Base-by-base conservation (phyloP, 2,113 vertebrate genomes). In the Brevimyrus niger region DNA sequence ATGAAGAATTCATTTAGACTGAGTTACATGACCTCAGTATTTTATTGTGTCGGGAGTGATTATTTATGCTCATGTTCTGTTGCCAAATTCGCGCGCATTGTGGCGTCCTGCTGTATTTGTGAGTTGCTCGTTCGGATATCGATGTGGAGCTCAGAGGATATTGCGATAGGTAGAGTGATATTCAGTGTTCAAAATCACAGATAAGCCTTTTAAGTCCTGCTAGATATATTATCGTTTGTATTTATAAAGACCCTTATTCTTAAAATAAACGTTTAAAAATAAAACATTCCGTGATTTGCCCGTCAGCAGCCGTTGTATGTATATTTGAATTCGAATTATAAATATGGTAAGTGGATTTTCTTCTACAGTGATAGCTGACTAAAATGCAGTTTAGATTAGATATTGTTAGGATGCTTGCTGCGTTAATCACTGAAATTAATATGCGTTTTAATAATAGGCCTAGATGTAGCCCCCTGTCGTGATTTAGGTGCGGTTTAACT, bases 1-100 rank as follows among this genome's bases (percentile, higher is more conserved):
- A 42, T 84, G 53, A 44, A 51, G 48, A 87, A 65, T 86, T 86
- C 31, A 87, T 87, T 87, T 87, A 61, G n/a, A 19, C 87, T 7
- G 35, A 86, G 47, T 65, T 87, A 65, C 27, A 44, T 87, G 51
- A 65, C 47, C 35, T n/a, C 51, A 4, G 58, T 55, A 58, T 87
- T 47, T 61, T 61, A 17, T 58, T 87, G 51, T 87, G 31, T 48
- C 9, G 0, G n/a, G 44, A 48, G 31, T 42, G 13, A 51, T 86
- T 27, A 86, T 50, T 86, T 51, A n/a, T 51, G 58, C 55, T 4
- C 11, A 23, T 61, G 53, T 44, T 61, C 35, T 27, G 87, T 65
- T 9, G 21, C 19, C 15, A 23, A 46, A 23, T 88, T 55, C 69
- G 51, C 23, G 87, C 0, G 1, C 13, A 3, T 61, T 0, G 21